phyloP scores from a whole-genome alignment of 1,140 invertebrate species.

The Cardiocondyla obscurior region DNA sequence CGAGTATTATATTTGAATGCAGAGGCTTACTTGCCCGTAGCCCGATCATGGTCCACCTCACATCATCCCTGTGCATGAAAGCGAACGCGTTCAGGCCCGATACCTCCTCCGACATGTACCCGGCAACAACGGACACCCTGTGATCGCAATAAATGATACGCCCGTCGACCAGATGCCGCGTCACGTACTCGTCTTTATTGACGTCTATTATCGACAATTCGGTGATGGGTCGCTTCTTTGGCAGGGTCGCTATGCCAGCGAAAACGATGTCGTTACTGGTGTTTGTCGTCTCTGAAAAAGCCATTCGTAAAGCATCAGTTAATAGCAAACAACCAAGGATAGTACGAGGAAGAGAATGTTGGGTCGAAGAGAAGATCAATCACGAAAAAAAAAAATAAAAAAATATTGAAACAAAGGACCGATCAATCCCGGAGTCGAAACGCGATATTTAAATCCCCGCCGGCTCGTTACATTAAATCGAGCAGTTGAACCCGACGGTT shows the following conservation, averaged over 20 bases:
- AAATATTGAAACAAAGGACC: not conserved
- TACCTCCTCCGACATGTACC: slow-evolving; percentile 93
- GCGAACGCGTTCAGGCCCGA: slow-evolving; percentile 91
- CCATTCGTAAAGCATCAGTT: not conserved
- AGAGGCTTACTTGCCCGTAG: slow-evolving; percentile 90
- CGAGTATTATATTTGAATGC: not conserved
- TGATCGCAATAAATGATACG: slow-evolving; percentile 94
- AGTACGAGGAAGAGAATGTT: not conserved
- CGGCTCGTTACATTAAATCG: not conserved
- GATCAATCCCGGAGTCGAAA: not conserved
- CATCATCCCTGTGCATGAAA: slow-evolving; percentile 94
- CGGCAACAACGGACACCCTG: slow-evolving; percentile 92
- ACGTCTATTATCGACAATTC: slow-evolving; percentile 89
- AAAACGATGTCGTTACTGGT: slow-evolving; percentile 86
- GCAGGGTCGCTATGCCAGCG: slow-evolving; percentile 87
- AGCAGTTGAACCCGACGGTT: not conserved
- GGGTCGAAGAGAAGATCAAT: not conserved
- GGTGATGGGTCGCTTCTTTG: slow-evolving; percentile 87
- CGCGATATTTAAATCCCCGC: not conserved
- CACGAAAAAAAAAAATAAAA: no score
- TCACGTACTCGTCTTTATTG: slow-evolving; percentile 92
- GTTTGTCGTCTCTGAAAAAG: slow-evolving; percentile 34
- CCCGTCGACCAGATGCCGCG: slow-evolving; percentile 92
- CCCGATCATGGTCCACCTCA: slow-evolving; percentile 92
- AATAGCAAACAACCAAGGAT: not conserved